A percentile compares a stretch with the other conserved stretches of the same genome.
These are phyloP conservation scores for Labia minor DNA, from an alignment of 2,888 invertebrate genomes.

Conservation along the genomic window DNA sequence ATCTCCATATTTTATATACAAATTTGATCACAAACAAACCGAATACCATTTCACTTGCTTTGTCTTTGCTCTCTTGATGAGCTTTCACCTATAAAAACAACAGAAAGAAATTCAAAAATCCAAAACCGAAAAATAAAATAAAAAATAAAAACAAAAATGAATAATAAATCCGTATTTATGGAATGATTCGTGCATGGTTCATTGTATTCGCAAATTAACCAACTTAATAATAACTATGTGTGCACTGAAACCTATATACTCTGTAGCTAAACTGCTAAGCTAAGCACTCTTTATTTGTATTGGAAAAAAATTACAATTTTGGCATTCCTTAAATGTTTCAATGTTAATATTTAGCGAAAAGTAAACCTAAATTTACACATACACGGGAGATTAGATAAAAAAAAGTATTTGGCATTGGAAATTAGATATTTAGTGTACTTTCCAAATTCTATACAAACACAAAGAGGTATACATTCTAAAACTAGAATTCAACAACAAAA, in stretches of 20 bases:
- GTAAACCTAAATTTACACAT: neutral
- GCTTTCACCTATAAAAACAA: neutral
- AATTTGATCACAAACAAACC: neutral
- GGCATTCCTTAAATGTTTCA: neutral
- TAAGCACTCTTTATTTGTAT: neutral
- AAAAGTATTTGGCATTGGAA: neutral
- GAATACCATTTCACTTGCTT: neutral
- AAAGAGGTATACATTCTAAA: too few species aligned
- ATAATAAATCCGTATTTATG: neutral
- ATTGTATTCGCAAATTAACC: neutral
- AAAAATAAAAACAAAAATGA: neutral
- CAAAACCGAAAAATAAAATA: neutral
- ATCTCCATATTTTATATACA: neutral
- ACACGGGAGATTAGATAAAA: neutral
- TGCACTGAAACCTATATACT: neutral
- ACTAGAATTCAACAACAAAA: too few species aligned
- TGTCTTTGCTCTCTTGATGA: neutral
- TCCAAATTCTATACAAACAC: too few species aligned
- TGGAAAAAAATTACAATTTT: neutral
- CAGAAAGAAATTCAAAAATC: neutral
- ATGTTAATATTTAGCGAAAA: too few species aligned
- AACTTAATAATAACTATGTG: slow-evolving; percentile 3
- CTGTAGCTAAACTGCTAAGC: neutral
- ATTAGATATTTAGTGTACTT: neutral
- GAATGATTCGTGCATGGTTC: neutral